phyloP scores from a whole-genome alignment of 2,113 vertebrate species.

The Pelecanoides urinatrix region DNA sequence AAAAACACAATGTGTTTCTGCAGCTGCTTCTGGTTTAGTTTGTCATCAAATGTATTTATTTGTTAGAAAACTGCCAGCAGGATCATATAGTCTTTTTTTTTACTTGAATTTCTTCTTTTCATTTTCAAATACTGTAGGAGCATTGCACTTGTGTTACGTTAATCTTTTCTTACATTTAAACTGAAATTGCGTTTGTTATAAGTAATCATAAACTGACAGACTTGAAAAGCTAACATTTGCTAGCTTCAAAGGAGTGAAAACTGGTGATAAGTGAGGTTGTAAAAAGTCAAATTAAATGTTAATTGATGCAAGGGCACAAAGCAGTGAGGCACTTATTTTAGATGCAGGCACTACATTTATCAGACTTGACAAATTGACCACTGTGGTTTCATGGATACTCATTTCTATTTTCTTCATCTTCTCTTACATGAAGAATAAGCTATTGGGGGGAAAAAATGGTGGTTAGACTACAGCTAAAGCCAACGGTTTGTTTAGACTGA shows the following conservation, averaged over 20 bases:
- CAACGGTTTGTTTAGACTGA: background rate
- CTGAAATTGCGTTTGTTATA: constrained; percentile 53
- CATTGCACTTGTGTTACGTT: constrained; percentile 15
- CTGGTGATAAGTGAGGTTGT: constrained; percentile 70
- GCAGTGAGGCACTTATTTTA: constrained; percentile 53
- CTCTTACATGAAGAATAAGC: background rate
- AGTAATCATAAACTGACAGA: constrained; percentile 67
- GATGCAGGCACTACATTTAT: constrained; percentile 60
- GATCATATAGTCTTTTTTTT: background rate
- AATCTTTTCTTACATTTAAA: constrained; percentile 54
- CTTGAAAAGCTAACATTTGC: constrained; percentile 70
- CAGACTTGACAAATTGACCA: constrained; percentile 66
- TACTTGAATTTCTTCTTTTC: background rate
- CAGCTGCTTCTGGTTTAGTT: background rate
- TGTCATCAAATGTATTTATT: constrained; percentile 11
- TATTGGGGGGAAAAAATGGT: background rate
- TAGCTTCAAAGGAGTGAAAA: constrained; percentile 67
- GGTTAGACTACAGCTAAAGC: background rate
- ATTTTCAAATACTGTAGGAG: background rate
- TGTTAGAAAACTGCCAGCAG: background rate
- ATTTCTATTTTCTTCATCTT: constrained; percentile 9
- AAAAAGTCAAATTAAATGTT: constrained; percentile 80
- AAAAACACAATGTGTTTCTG: background rate
- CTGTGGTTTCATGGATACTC: constrained; percentile 34
- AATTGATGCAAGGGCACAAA: constrained; percentile 74